Conservation (phyloP, 2,113 vertebrate species). For the Spea bombifrons region DNA sequence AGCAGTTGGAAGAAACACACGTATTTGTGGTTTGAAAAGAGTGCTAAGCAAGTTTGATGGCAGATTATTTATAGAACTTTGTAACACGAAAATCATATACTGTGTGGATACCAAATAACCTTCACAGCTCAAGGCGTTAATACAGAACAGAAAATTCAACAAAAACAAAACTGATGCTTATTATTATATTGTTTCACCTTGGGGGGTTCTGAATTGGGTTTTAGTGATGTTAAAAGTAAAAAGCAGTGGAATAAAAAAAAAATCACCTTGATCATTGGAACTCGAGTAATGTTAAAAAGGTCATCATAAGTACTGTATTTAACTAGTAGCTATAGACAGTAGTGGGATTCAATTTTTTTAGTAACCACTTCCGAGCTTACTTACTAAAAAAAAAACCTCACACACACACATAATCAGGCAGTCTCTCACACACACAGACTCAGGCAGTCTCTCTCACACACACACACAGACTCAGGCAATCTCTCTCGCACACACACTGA, state of each 20-base stretch:
- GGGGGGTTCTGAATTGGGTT: too few relatives aligned
- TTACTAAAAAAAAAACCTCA: too few relatives aligned
- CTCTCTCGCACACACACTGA: too few relatives aligned
- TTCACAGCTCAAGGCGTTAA: conserved; percentile 25
- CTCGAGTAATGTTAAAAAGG: not conserved
- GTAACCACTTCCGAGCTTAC: too few relatives aligned
- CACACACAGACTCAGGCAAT: too few relatives aligned
- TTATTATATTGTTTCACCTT: too few relatives aligned
- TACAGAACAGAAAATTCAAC: not conserved
- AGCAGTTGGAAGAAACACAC: conserved; percentile 2
- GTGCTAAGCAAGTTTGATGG: conserved; percentile 27
- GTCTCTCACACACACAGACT: too few relatives aligned
- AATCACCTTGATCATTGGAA: not conserved
- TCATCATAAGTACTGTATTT: not conserved
- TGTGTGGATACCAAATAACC: conserved; percentile 20
- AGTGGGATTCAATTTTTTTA: too few relatives aligned
- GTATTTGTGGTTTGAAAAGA: conserved; percentile 17
- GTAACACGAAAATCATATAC: conserved; percentile 19
- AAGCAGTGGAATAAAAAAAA: not conserved
- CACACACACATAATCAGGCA: too few relatives aligned
- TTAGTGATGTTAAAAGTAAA: not conserved
- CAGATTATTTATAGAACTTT: conserved; percentile 39
- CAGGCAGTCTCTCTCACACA: too few relatives aligned
- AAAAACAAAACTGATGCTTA: not conserved
- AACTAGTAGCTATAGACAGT: not conserved